Evolutionary conservation across 2,113 vertebrate genomes (phyloP).

Genomic region (Progne subis): DNA sequence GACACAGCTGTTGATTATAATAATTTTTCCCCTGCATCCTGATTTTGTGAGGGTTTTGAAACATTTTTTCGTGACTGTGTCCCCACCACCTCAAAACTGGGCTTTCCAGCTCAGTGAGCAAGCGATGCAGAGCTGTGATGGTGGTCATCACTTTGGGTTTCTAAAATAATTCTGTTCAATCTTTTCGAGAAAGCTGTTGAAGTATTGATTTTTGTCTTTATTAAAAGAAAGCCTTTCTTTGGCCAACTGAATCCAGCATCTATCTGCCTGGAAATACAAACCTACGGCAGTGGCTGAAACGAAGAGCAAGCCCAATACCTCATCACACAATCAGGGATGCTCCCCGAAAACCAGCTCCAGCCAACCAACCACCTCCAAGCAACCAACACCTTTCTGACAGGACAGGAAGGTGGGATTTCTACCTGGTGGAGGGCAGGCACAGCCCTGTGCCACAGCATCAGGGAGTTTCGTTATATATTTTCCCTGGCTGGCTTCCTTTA

Average conservation of each 20-base stretch:
- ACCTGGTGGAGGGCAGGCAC: not conserved
- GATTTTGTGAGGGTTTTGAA: not conserved
- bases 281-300: not conserved
- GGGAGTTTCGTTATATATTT: rapidly evolving
- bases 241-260: not conserved
- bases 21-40: not conserved
- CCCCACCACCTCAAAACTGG: not conserved
- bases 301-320: not conserved
- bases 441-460: not conserved
- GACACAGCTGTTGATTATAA: not conserved
- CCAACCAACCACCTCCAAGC: not conserved
- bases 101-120: not conserved
- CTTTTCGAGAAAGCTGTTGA: not conserved
- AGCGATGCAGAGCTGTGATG: not conserved
- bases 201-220: not conserved
- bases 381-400: not conserved
- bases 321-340: not conserved
- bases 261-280: not conserved
- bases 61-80: not conserved
- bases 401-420: not conserved
- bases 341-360: not conserved
- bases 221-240: not conserved
- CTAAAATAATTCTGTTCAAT: not conserved
- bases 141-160: not conserved
- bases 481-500: not conserved